Base-by-base conservation (phyloP, 1,140 invertebrate species). In the Trachymyrmex cornetzi region DNA sequence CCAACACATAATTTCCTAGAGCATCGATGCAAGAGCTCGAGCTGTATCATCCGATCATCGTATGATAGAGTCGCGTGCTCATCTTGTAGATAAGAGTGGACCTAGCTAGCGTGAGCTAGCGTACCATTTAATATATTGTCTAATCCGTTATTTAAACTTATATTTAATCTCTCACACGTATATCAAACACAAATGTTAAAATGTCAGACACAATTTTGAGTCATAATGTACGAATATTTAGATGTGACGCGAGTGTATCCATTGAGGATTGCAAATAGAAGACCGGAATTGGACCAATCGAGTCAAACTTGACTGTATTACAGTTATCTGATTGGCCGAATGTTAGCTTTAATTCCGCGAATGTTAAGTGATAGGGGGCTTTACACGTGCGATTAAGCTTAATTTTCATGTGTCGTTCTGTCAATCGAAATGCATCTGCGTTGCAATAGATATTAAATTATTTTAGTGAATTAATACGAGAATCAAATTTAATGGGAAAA, bases 211-310 rank as follows among this genome's bases (percentile, higher is more conserved):
- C 71, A 34, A 14, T 55, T 72, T n/a, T 72, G 1, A 34, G 27
- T 55, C 69, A 72, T n/a, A 50, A n/a, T 11, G 48, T 24, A 71
- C 27, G 50, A 72, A 55, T n/a, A 55, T 55, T 30, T 53, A 53
- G 48, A 53, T 3, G 0, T 2, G 22, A 61, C 61, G 14, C 3
- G 14, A 63, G 1, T 27, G 48, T 50, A 16, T 50, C 14, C 14
- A 16, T 50, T 50, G 48, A 16, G 2, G 14, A 50, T 50, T 50
- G 48, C 48, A 50, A 50, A 16, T 50, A 16, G 3, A 0, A 16
- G 48, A 14, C 14, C 14, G 14, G n/a, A 9, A 22, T 22, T 59
- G 7, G 22, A 59, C 57, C 22, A 59, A 59, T 59, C 22, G 55
- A 19, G 1, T 19, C 19, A 19, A 55, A 55, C 53, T 4, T 16